A percentile compares a stretch with the other conserved stretches of the same genome.
Evolutionary conservation across 2,113 vertebrate species (phyloP).

Genomic region (Xiphias gladius): DNA sequence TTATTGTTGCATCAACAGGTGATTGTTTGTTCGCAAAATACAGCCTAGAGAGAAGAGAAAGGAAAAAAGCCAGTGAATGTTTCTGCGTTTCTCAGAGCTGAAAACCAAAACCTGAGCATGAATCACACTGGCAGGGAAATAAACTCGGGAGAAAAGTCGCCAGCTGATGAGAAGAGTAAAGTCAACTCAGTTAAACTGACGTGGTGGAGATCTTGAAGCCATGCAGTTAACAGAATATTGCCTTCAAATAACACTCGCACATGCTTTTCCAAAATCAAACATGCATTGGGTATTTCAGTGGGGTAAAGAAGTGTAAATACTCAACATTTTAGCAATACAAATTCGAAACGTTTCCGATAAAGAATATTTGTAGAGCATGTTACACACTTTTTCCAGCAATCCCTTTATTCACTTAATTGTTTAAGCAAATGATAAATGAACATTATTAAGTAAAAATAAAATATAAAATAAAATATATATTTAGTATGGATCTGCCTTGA

Average conservation of each 20-base stretch:
- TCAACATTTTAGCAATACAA: conserved; percentile 73
- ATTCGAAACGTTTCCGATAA: conserved; percentile 65
- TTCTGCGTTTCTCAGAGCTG: conserved; percentile 45
- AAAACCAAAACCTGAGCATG: conserved; percentile 74
- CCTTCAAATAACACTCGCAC: conserved; percentile 81
- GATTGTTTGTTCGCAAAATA: conserved; percentile 84
- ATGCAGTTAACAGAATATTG: conserved; percentile 83
- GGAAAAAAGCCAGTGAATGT: conserved; percentile 45
- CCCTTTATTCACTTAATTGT: conserved; percentile 68
- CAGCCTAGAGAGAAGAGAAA: conserved; percentile 64
- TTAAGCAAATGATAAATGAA: conserved; percentile 71
- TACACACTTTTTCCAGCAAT: conserved; percentile 64
- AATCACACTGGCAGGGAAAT: conserved; percentile 33
- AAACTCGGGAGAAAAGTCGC: conserved; percentile 40
- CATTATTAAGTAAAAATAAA: conserved; percentile 73
- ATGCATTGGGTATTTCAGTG: conserved; percentile 77
- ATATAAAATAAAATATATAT: conserved; percentile 77
- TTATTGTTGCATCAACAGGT: conserved; percentile 77
- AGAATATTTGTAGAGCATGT: conserved; percentile 71
- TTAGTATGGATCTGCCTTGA: conserved; percentile 62
- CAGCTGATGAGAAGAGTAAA: conserved; percentile 57
- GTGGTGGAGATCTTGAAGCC: conserved; percentile 75
- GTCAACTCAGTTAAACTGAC: conserved; percentile 64
- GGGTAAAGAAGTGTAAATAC: conserved; percentile 69
- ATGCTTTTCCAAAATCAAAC: conserved; percentile 83